These are phyloP conservation scores for Caenorhabditis panamensis DNA, from an alignment of 2,888 invertebrate genomes.

Conservation along the genomic window DNA sequence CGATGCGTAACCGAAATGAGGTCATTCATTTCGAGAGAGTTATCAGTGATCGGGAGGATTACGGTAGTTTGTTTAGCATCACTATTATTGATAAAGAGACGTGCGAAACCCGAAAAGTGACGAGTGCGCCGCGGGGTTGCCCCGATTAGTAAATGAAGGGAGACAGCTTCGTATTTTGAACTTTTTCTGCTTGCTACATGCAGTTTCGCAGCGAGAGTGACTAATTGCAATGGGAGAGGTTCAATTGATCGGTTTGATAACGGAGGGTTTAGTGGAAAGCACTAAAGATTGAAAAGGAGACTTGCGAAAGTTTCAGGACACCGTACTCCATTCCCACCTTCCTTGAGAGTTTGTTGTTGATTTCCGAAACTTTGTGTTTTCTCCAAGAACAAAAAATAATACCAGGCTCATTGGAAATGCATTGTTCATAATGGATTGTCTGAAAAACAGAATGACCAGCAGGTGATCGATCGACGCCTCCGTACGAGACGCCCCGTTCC, in stretches of 20 bases:
- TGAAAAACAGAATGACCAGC: conserved; percentile 51
- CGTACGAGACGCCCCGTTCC: neutral
- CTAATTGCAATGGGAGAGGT: too few relatives aligned
- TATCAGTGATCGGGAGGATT: conserved; percentile 10
- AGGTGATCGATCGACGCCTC: conserved; percentile 49
- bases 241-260: too few relatives aligned
- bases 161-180: too few relatives aligned
- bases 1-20: conserved; percentile 18
- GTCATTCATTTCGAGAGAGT: conserved; percentile 24
- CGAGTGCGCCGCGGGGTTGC: too few relatives aligned
- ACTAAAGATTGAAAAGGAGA: too few relatives aligned
- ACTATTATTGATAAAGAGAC: conserved; percentile 13
- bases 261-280: too few relatives aligned
- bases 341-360: conserved; percentile 11
- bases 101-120: conserved; percentile 3
- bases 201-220: too few relatives aligned
- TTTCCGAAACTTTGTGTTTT: conserved; percentile 22
- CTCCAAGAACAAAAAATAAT: conserved; percentile 22
- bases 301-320: neutral
- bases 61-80: conserved; percentile 13
- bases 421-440: conserved; percentile 56
- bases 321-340: neutral
- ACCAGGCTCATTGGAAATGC: conserved; percentile 45
- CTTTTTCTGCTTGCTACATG: too few relatives aligned
- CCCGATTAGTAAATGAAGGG: too few relatives aligned